Evolutionary conservation across 30 jellyfish, hydroid and myxozoan species (phyloP), one percentile per base, ranked within the genome.

Genomic region (Catostylus mosaicus): DNA sequence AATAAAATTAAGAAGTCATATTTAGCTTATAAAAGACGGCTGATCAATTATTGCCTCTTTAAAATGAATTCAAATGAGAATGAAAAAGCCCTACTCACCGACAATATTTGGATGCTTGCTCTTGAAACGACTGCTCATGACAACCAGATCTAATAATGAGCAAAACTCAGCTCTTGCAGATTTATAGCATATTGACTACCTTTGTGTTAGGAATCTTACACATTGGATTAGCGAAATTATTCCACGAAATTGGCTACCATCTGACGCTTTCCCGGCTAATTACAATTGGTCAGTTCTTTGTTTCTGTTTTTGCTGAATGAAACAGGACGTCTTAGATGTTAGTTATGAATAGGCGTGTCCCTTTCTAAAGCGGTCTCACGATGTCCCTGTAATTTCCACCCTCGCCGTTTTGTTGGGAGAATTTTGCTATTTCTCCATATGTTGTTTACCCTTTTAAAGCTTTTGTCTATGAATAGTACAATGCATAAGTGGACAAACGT

Each of bases 351-450:
- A 82, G 72, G 92, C 85, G 83, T 80, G 90, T 30, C 80, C 78
- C 80, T 14, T 38, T 62, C 22, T 43, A 61, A 24, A 54, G 82
- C 79, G 40, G 47, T 68, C 67, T 38, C 68, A 22, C 67, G 74
- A 62, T 51, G 86, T 37, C 92, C 92, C 86, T 68, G 65, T 62
- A 50, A 82, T 82, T 82, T 70, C 92, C 69, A 51, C 75, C 92
- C 92, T 82, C 92, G 92, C 92, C 92, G 92, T 82, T 82, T 82
- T 82, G 86, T 61, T 82, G 92, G 92, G 92, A 82, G 92, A 82
- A 82, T 82, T 70, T 82, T 36, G 86, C 86, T 33, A 82, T 69
- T 71, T 68, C 83, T 74, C 85, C 92, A 82, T 82, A 74, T 82
- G 92, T 82, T 82, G 92, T 82, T 82, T 82, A 86, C 86, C 82